Base-by-base conservation (phyloP, 2,113 vertebrate species). In the Corvus hawaiiensis region DNA sequence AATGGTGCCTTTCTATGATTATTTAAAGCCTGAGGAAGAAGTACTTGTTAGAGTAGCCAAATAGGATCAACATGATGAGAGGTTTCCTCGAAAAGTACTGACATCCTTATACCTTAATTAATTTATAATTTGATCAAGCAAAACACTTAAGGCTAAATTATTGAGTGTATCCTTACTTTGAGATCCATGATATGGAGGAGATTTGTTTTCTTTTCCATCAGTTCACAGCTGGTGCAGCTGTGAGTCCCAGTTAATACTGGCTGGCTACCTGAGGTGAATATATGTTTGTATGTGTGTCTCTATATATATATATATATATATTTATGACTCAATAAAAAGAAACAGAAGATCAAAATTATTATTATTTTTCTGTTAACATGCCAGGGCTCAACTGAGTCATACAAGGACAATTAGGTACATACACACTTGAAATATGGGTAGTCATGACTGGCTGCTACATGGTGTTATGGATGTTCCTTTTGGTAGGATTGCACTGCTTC, bases 241-340 rank as follows among this genome's bases (percentile, higher is more conserved):
- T 68, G 49, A 88, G 30, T 41, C 44, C 61, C 33, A 62, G 14
- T 43, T 75, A 56, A 54, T n/a, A 79, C 14, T 43, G 17, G 5
- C 17, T 48, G 73, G 30, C 7, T 61, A 46, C 33, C 44, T 51
- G 58, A 77, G 37, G 16, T 48, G 22, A 61, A 63, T 58, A 52
- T 22, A 17, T 7, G 5, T 13, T 7, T 41, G 13, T 52, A 0
- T 48, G 6, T 48, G 3, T 49, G 17, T 37, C 2, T 48, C 5
- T 48, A 8, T 61, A 14, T 44, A 32, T 61, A 37, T 37, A 37
- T 37, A 37, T 37, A 37, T 37, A 16, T 4, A 10, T 24, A 18
- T 22, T 11, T 30, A 33, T 21, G 5, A 33, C 18, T 81, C 51
- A 81, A n/a, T 21, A 32, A 78, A 86, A 89, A 54, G 19, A 46